A percentile compares a stretch with the other conserved stretches of the same genome.
These are phyloP conservation scores for Megaleporinus macrocephalus DNA, from an alignment of 2,113 vertebrate species.

Conservation along the genomic window DNA sequence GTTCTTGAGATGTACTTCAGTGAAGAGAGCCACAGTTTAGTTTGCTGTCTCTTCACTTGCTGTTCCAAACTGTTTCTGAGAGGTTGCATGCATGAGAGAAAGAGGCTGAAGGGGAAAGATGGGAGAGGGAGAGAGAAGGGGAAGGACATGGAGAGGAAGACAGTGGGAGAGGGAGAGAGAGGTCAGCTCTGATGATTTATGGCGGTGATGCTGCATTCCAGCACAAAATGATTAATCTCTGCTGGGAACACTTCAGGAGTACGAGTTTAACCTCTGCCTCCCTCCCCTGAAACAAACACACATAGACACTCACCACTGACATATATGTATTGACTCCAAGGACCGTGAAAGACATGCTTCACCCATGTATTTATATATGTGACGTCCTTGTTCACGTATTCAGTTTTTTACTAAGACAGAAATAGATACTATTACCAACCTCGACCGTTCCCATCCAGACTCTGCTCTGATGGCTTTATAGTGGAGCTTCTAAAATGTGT, in stretches of 20 bases:
- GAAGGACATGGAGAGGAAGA: slow-evolving; percentile 7
- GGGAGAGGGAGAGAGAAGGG: not conserved
- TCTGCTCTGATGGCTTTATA: not conserved
- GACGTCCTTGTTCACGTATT: slow-evolving; percentile 64
- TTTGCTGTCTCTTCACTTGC: slow-evolving; percentile 13
- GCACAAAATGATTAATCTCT: slow-evolving; percentile 82
- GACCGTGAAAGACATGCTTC: slow-evolving; percentile 34
- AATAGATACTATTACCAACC: slow-evolving; percentile 18
- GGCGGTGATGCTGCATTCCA: slow-evolving; percentile 76
- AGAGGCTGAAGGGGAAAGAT: not conserved
- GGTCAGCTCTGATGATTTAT: slow-evolving; percentile 82
- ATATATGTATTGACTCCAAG: slow-evolving; percentile 23
- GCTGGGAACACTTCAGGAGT: slow-evolving; percentile 81
- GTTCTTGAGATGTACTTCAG: not conserved
- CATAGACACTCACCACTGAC: slow-evolving; percentile 36
- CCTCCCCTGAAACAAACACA: slow-evolving; percentile 53
- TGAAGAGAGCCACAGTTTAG: slow-evolving; percentile 4
- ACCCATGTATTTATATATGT: slow-evolving; percentile 65
- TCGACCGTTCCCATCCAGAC: too few relatives aligned
- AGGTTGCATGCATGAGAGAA: slow-evolving; percentile 10
- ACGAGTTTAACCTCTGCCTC: slow-evolving; percentile 82
- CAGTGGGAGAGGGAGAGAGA: slow-evolving; percentile 20
- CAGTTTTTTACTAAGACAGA: not conserved
- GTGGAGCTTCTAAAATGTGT: slow-evolving; percentile 11
- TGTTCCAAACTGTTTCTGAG: not conserved